Evolutionary conservation across 2,888 invertebrate species (phyloP), one percentile per base, ranked within the genome.

Genomic region (Cryptosula pallasiana): DNA sequence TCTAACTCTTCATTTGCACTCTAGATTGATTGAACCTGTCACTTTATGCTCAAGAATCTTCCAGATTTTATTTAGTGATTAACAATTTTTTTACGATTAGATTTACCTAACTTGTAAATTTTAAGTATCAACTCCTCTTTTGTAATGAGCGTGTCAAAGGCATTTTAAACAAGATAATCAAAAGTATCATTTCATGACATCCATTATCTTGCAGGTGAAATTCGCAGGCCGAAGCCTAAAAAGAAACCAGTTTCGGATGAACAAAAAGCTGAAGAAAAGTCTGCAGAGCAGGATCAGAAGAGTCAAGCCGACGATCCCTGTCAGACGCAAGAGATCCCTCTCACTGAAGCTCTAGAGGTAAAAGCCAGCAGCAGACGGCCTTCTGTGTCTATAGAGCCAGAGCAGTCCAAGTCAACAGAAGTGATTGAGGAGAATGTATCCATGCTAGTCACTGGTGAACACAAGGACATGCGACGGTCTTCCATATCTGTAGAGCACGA

Each of bases 201-300:
- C n/a, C n/a, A n/a, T n/a, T n/a, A n/a, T n/a, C n/a, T n/a, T n/a
- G 5, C 23, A 57, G 57, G 57, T 57, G 57, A 57, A 16, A 57
- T 57, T 25, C 57, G 57, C 5, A 16, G 25, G 5, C 57, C 57
- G 5, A 57, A 57, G n/a, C 57, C 57, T n/a, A 57, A 57, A 23
- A 25, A 16, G 20, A 57, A 57, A 25, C 5, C 23, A 16, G n/a
- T n/a, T n/a, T n/a, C n/a, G n/a, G 25, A 57, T 9, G 13, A 16
- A 57, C n/a, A 13, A 13, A 25, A 57, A 16, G n/a, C 57, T 5
- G n/a, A 45, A 13, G 45, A 45, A 45, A 45, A 45, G 45, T 20
- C 5, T 13, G n/a, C n/a, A n/a, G 45, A 45, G 20, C 45, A 13
- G 5, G 45, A 45, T 45, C 9, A 20, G 45, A 45, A 45, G 20